Conservation (phyloP, 2,113 vertebrate genomes). For the Benitochromis conjunctus region DNA sequence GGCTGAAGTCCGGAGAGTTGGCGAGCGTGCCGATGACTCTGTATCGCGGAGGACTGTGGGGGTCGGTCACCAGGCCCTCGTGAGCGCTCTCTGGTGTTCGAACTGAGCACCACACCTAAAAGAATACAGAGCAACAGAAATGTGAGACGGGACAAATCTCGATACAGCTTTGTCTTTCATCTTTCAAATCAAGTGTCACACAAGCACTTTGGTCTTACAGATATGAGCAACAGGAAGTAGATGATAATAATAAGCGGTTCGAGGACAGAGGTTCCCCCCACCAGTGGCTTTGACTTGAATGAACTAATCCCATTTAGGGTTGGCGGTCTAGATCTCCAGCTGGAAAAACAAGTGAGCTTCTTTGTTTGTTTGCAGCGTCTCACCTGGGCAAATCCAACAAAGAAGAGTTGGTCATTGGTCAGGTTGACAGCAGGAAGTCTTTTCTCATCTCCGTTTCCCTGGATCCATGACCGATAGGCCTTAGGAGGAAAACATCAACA, state of each 20-base stretch:
- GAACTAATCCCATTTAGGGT: fast-evolving
- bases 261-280: too few species aligned
- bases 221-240: not conserved
- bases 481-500: slow-evolving; percentile 32
- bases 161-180: not conserved
- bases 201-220: not conserved
- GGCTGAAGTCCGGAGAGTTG: slow-evolving; percentile 92
- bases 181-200: not conserved
- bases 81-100: slow-evolving; percentile 95
- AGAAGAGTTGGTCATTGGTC: slow-evolving; percentile 96
- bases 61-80: slow-evolving; percentile 93
- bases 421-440: slow-evolving; percentile 87
- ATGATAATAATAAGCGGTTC: not conserved
- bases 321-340: not conserved
- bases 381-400: slow-evolving; percentile 97
- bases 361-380: not conserved
- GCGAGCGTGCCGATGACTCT: slow-evolving; percentile 93
- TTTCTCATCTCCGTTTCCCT: slow-evolving; percentile 85
- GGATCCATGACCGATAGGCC: slow-evolving; percentile 89
- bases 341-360: not conserved
- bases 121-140: not conserved
- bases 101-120: slow-evolving; percentile 96
- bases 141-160: not conserved
- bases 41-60: slow-evolving; percentile 93
- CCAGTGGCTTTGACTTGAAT: too few species aligned